Conservation (phyloP, 2,797 vertebrate genomes). For the Arremon brunneinucha region DNA sequence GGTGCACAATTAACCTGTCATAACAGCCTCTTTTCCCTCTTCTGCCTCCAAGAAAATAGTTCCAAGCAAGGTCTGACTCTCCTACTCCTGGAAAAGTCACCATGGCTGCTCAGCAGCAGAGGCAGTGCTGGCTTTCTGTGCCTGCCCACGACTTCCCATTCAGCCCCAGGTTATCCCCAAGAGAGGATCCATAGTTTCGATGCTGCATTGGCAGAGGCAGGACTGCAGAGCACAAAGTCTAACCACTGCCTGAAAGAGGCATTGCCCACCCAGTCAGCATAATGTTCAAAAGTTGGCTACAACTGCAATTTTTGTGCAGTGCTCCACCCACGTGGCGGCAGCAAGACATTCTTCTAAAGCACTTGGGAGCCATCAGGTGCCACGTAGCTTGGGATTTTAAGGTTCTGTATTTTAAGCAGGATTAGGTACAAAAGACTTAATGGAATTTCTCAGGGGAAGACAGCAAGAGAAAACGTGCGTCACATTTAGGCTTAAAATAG, state of each 20-base stretch:
- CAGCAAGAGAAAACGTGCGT: not conserved
- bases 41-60: not conserved
- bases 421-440: not conserved
- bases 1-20: fast-evolving
- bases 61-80: not conserved
- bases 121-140: not conserved
- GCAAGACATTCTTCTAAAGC: not conserved
- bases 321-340: fast-evolving
- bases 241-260: not conserved
- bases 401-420: not conserved
- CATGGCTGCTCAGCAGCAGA: not conserved
- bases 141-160: fast-evolving
- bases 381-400: not conserved
- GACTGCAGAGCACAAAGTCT: not conserved
- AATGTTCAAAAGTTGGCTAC: not conserved
- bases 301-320: not conserved
- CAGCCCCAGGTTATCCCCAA: not conserved
- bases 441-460: not conserved
- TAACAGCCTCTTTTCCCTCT: not conserved
- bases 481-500: not conserved
- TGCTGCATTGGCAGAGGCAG: not conserved
- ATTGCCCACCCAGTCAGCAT: not conserved
- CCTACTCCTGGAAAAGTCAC: not conserved
- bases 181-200: not conserved
- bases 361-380: not conserved